Base-by-base conservation (phyloP, 1,140 invertebrate species). In the Pachypsylla venusta region DNA sequence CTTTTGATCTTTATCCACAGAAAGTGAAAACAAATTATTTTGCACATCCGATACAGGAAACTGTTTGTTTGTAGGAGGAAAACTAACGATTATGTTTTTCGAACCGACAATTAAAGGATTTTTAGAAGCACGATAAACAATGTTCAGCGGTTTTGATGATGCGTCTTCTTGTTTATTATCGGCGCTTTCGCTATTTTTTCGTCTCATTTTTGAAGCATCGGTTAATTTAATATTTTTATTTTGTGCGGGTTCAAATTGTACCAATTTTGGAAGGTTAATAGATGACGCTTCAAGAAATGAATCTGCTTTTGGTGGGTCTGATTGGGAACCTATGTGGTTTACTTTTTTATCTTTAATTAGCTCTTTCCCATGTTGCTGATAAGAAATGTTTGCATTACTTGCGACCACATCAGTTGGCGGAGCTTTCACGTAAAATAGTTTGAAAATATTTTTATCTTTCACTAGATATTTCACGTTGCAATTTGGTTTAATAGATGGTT, bases 391-490 rank as follows among this genome's bases (percentile, higher is more conserved):
- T n/a, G n/a, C n/a, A n/a, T n/a, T n/a, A n/a, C n/a, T n/a, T n/a
- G n/a, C n/a, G n/a, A n/a, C n/a, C n/a, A n/a, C n/a, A n/a, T 48
- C 42, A 19, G 16, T 19, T 48, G 7, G 16, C 7, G 42, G 5
- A 3, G 42, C 7, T n/a, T 48, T 48, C n/a, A 48, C 5, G 22
- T 48, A 48, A 5, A 48, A 22, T 5, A 48, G 42, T 48, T 48
- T 48, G 42, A 48, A 48, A 48, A 48, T 19, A 48, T 48, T 48
- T 48, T 48, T 48, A 19, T 48, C 42, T 48, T 48, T 48, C 22
- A 48, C 42, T 4, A 48, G 22, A 19, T 48, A 48, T 48, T 48
- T 48, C 22, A 48, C 42, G n/a, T 19, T 48, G 22, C 4, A 5
- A 19, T 19, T 48, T n/a, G n/a, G n/a, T n/a, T n/a, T n/a, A n/a